These are phyloP conservation scores for Tragulus kanchil DNA, from an alignment of 2,113 vertebrate species.

Conservation along the genomic window DNA sequence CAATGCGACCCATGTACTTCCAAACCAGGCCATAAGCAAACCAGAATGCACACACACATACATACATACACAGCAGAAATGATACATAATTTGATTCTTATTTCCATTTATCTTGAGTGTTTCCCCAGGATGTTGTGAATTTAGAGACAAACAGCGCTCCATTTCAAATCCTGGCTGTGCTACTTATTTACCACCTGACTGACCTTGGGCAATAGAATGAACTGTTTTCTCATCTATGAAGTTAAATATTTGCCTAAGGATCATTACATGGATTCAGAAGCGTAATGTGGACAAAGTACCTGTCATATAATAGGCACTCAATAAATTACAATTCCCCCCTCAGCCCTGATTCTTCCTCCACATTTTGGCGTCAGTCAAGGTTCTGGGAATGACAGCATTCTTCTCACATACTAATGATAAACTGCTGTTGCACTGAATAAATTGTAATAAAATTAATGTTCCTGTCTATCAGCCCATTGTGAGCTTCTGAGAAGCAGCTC, in stretches of 20 bases:
- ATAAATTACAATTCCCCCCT: not conserved
- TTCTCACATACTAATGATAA: constrained; percentile 64
- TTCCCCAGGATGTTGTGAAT: not conserved
- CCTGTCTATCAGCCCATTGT: constrained; percentile 71
- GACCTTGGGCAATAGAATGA: constrained; percentile 1
- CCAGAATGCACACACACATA: not conserved
- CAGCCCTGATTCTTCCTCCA: not conserved
- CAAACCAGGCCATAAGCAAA: not conserved
- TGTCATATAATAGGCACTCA: not conserved
- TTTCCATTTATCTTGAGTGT: not conserved
- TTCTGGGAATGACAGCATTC: constrained; percentile 61
- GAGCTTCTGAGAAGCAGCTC: not conserved
- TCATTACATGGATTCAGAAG: not conserved
- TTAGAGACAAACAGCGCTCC: not conserved
- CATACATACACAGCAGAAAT: not conserved
- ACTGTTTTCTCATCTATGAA: constrained; percentile 22
- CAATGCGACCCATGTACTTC: not conserved
- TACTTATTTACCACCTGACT: not conserved
- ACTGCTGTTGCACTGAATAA: constrained; percentile 68
- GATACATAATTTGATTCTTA: not conserved
- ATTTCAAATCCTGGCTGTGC: not conserved
- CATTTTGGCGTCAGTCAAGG: not conserved
- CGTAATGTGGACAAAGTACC: not conserved
- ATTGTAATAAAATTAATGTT: constrained; percentile 61
- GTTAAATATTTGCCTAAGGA: constrained; percentile 45